These are phyloP conservation scores for Erebia aethiops DNA, from an alignment of 2,888 invertebrate genomes.

Conservation along the genomic window DNA sequence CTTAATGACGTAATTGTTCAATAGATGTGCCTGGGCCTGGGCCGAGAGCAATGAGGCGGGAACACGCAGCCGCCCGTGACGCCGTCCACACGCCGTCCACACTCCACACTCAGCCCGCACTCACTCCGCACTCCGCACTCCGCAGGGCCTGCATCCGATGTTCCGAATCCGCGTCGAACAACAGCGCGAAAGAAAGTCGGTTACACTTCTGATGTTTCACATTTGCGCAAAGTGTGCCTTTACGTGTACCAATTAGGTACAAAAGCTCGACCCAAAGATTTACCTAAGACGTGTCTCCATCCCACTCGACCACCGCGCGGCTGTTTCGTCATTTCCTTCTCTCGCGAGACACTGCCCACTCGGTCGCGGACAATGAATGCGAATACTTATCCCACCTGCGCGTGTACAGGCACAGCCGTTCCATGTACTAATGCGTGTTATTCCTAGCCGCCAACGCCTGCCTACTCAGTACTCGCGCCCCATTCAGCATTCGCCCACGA, in stretches of 20 bases:
- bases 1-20: background rate
- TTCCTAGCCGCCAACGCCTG: background rate
- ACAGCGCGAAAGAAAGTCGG: background rate
- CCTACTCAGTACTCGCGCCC: background rate
- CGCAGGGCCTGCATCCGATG: background rate
- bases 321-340: slow-evolving; percentile 1
- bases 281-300: background rate
- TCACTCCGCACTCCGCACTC: background rate
- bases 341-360: background rate
- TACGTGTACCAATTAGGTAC: background rate
- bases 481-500: slow-evolving; percentile 8
- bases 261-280: background rate
- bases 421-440: background rate
- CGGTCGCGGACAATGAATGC: background rate
- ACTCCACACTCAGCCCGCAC: too few species aligned
- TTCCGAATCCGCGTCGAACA: background rate
- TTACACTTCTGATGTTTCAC: background rate
- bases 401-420: background rate
- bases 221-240: background rate
- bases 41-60: background rate
- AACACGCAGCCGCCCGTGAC: background rate
- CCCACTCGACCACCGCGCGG: background rate
- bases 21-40: background rate
- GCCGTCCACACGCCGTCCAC: background rate
- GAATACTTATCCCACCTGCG: background rate